Percentiles rank a stretch among this genome's conserved stretches.
These are phyloP conservation scores for Indicator maculatus DNA, from an alignment of 2,113 vertebrate genomes.

Conservation along the genomic window DNA sequence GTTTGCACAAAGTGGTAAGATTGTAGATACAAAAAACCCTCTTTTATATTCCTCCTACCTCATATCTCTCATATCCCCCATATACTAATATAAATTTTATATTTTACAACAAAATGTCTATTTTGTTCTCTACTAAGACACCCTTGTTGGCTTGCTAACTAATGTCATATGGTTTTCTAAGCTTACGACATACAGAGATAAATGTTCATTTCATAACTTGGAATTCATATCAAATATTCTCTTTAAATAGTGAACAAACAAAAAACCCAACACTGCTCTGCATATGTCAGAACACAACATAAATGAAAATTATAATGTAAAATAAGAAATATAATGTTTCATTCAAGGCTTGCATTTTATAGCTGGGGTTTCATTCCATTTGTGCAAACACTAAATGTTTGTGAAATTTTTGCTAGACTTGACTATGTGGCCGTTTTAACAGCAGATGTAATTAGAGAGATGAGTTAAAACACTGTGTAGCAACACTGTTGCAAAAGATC, in stretches of 20 bases:
- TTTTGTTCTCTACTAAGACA: not conserved
- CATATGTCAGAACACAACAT: not conserved
- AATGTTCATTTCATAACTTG: not conserved
- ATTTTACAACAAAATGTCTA: not conserved
- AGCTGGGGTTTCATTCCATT: not conserved
- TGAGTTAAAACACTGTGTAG: not conserved
- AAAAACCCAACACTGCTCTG: not conserved
- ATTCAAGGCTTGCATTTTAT: not conserved
- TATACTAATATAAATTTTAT: not conserved
- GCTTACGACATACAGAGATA: not conserved
- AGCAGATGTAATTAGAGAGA: not conserved
- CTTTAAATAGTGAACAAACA: not conserved
- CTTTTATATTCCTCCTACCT: not conserved
- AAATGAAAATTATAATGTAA: not conserved
- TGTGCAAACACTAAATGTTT: not conserved
- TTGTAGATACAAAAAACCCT: not conserved
- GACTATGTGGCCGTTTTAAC: not conserved
- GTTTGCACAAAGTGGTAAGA: not conserved
- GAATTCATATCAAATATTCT: not conserved
- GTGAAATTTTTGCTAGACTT: not conserved
- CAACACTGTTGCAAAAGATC: not conserved
- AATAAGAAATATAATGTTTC: not conserved
- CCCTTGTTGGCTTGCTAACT: not conserved
- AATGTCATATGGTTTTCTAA: not conserved
- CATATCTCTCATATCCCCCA: not conserved